phyloP scores from a whole-genome alignment of 2,113 vertebrate species.

The Rhinichthys klamathensis region DNA sequence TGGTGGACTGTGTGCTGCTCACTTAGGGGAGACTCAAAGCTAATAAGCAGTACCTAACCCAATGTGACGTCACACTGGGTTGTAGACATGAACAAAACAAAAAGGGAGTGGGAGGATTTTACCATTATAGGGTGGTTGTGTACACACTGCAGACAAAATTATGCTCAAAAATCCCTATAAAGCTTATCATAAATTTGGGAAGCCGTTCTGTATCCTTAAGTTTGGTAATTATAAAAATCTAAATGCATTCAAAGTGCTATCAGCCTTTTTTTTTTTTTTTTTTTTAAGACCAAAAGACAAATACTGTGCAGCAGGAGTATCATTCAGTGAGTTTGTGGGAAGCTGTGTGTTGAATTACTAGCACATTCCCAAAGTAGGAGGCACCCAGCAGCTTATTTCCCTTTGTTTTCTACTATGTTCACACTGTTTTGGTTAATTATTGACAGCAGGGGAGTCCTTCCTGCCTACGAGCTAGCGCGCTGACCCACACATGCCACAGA shows the following conservation, averaged over 20 bases:
- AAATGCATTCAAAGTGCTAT: background rate
- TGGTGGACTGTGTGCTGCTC: too few relatives aligned
- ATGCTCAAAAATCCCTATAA: too few relatives aligned
- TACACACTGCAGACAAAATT: too few relatives aligned
- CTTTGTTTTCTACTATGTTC: background rate
- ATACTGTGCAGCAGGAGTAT: background rate
- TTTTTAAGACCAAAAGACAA: background rate
- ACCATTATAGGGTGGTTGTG: too few relatives aligned
- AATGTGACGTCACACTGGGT: too few relatives aligned
- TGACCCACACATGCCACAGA: constrained; percentile 8
- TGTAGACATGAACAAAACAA: too few relatives aligned
- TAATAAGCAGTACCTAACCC: too few relatives aligned
- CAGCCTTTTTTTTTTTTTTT: too few relatives aligned
- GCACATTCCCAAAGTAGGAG: background rate
- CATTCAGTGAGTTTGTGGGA: background rate
- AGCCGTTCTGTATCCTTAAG: background rate
- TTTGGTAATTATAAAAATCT: background rate
- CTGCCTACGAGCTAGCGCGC: background rate
- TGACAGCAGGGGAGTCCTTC: constrained; percentile 16
- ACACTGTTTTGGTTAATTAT: constrained; percentile 36
- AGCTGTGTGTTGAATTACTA: background rate
- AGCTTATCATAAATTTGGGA: background rate
- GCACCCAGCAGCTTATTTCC: background rate
- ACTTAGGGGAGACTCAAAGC: too few relatives aligned
- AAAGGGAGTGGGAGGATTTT: too few relatives aligned